Conservation (phyloP, 2,113 vertebrate species). For the Isurus oxyrinchus region DNA sequence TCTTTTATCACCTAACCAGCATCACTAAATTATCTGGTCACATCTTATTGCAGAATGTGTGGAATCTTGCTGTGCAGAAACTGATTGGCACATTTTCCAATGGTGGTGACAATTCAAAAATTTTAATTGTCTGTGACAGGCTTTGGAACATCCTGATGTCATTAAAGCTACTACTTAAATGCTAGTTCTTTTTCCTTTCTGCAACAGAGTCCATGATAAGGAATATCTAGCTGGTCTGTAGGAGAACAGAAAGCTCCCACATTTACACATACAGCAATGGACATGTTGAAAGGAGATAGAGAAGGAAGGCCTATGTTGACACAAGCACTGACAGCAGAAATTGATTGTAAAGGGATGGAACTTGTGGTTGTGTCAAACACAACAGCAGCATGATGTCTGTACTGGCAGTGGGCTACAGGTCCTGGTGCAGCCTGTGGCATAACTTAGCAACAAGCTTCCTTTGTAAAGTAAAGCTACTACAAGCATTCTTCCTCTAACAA, state of each 20-base stretch:
- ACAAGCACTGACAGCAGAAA: neutral
- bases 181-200: too few species aligned
- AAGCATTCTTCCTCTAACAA: neutral
- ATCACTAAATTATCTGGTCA: neutral
- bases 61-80: neutral
- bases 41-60: neutral
- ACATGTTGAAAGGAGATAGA: too few species aligned
- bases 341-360: neutral
- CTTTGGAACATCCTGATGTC: too few species aligned
- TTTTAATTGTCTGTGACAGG: neutral
- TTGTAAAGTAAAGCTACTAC: neutral
- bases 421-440: neutral
- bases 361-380: neutral
- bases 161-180: too few species aligned
- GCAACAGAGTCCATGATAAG: too few species aligned
- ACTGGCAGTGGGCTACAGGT: neutral
- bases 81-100: neutral
- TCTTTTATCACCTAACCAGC: neutral
- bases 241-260: too few species aligned
- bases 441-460: neutral
- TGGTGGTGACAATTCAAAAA: neutral
- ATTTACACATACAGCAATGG: too few species aligned
- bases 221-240: too few species aligned
- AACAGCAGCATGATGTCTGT: neutral
- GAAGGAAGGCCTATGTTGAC: neutral